Evolutionary conservation across 2,888 invertebrate genomes (phyloP), one percentile per base, ranked within the genome.

Genomic region (Cheilosia grossa): DNA sequence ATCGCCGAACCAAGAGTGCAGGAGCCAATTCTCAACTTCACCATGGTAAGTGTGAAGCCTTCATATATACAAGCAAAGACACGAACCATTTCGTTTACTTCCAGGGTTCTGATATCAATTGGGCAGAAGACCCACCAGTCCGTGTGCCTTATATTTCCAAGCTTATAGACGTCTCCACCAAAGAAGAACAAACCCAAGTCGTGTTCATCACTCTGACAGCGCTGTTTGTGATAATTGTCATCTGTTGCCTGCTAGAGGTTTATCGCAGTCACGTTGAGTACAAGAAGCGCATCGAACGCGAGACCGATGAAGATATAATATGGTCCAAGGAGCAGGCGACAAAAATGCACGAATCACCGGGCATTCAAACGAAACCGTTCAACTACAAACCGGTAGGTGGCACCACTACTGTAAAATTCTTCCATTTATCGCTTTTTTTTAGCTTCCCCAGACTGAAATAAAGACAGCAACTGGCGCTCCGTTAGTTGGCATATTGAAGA

Each of bases 61-160:
- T 37, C 1, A 51, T 4, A 13, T 4, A 6, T 56, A 21, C 0
- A 4, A 49, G 10, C 6, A 19, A 30, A 2, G n/a, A 1, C 4
- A 17, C 17, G 27, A 44, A n/a, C 2, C 24, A 10, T 47, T 24
- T n/a, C 5, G 54, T 66, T 56, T 21, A 85, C 89, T 90, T 89
- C 63, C 89, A 96, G 96, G 96, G 95, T 75, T 94, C 94, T 7
- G 96, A 96, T 88, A 95, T 95, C 89, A 95, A 95, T 0, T 97
- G 97, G 97, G 96, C 96, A 3, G 96, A 96, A 91, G 97, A 97
- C 89, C 96, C 97, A 2, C 97, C 97, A 0, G 95, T 95, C 44
- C 93, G 96, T 66, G 94, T 95, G 13, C 94, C 95, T 0, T 97
- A 97, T 90, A 95, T 95, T 88, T 95, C 96, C 1, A 93, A 95